Evolutionary conservation across 2,113 vertebrate genomes (phyloP), one percentile per base, ranked within the genome.

Genomic region (Lamprotornis superbus): DNA sequence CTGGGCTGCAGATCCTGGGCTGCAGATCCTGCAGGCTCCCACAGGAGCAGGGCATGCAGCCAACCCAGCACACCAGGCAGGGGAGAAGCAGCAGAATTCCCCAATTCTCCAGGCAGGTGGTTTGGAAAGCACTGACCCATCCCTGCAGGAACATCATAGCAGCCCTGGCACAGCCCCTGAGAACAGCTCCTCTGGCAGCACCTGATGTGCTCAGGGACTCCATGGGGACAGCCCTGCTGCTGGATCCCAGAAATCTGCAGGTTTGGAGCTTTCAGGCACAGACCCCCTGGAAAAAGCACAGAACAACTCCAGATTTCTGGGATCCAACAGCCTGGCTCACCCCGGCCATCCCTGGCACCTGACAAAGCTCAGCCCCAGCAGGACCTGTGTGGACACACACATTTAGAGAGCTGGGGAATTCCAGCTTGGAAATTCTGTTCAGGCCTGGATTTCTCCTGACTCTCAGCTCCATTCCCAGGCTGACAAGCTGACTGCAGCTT

Each of bases 161-260:
- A 10, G 7, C 1, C 4, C 0, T 4, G 37, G 44, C 64, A 27
- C 55, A 44, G 21, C 21, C 42, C 50, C 20, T 59, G 28, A 25
- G 44, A 53, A 2, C 12, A 0, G 12, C 6, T 40, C 37, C 67
- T 33, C 7, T 9, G 11, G 71, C 49, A n/a, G 42, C 3, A 30
- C 21, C 3, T 0, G 0, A 20, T 0, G 24, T 14, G 53, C 44
- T 46, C 6, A 2, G 6, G 49, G 40, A 17, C 47, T 25, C 21
- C 11, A 22, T 23, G 46, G 46, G 21, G 46, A 47, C 46, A 46
- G 47, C 47, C 47, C 49, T 49, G 47, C 11, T 40, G 40, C 6
- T 40, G 40, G 40, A 40, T 40, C 40, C 40, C 40, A 15, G 40
- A 40, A 40, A 40, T 40, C 40, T 15, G 40, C 14, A 40, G 15